These are phyloP conservation scores for Neodon shergylaensis DNA, from an alignment of 2,113 vertebrate genomes.

Conservation along the genomic window DNA sequence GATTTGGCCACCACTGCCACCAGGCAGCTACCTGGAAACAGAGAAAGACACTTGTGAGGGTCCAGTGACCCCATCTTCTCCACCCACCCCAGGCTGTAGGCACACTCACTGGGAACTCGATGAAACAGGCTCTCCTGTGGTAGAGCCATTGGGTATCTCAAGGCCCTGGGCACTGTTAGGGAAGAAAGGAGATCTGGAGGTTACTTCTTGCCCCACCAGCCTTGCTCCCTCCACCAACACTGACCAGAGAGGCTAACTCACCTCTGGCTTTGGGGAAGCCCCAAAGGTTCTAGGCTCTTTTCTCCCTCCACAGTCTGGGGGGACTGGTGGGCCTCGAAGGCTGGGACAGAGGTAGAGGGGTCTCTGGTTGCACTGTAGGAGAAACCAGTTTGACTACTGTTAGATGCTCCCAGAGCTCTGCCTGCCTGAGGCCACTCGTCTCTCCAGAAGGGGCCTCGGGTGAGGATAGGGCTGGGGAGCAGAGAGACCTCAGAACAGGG, in stretches of 20 bases:
- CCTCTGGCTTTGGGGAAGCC: constrained; percentile 65
- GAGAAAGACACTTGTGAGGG: neutral
- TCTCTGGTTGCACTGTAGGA: constrained; percentile 68
- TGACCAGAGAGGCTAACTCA: neutral
- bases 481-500: neutral
- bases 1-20: constrained; percentile 18
- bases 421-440: neutral
- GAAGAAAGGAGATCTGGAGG: neutral
- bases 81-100: neutral
- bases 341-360: constrained; percentile 77
- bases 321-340: neutral
- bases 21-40: constrained; percentile 64
- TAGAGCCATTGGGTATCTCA: constrained; percentile 42
- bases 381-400: neutral
- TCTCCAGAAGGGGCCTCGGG: neutral
- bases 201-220: neutral
- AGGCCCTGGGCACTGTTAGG: constrained; percentile 60
- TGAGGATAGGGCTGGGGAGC: neutral
- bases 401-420: neutral
- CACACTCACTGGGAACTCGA: constrained; percentile 66
- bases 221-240: neutral
- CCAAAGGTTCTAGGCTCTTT: constrained; percentile 36
- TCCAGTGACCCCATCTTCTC: neutral
- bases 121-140: neutral
- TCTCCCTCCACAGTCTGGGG: constrained; percentile 16